phyloP scores from a whole-genome alignment of 2,113 vertebrate species.

The Struthio camelus region DNA sequence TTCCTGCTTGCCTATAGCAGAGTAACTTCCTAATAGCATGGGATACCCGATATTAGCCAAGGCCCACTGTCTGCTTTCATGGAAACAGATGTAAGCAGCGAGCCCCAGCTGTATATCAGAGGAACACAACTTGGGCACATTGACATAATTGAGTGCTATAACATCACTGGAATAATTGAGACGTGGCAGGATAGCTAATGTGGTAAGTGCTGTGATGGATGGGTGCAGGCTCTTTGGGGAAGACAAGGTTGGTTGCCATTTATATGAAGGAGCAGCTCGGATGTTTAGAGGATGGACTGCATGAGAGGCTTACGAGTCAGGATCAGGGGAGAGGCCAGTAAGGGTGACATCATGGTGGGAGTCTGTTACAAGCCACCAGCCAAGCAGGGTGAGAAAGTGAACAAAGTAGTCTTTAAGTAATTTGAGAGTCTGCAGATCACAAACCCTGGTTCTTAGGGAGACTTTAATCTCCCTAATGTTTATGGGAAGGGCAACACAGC shows the following conservation, averaged over 20 bases:
- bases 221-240: neutral
- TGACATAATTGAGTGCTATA: neutral
- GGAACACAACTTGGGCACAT: neutral
- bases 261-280: neutral
- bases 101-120: neutral
- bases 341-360: rapidly evolving
- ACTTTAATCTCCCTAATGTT: neutral
- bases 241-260: neutral
- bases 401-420: neutral
- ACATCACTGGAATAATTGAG: neutral
- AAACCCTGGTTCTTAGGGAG: neutral
- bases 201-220: rapidly evolving
- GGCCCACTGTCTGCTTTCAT: neutral
- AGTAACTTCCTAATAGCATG: rapidly evolving
- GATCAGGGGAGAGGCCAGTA: neutral
- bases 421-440: neutral
- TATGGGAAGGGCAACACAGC: neutral
- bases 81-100: rapidly evolving
- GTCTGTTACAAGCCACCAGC: neutral
- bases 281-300: neutral
- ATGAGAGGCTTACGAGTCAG: neutral
- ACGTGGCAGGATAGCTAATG: neutral
- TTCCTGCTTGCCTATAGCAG: neutral
- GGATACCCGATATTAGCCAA: neutral
- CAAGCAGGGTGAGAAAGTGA: neutral